Conservation (phyloP, 2,113 vertebrate species). For the Thamnophis sirtalis region DNA sequence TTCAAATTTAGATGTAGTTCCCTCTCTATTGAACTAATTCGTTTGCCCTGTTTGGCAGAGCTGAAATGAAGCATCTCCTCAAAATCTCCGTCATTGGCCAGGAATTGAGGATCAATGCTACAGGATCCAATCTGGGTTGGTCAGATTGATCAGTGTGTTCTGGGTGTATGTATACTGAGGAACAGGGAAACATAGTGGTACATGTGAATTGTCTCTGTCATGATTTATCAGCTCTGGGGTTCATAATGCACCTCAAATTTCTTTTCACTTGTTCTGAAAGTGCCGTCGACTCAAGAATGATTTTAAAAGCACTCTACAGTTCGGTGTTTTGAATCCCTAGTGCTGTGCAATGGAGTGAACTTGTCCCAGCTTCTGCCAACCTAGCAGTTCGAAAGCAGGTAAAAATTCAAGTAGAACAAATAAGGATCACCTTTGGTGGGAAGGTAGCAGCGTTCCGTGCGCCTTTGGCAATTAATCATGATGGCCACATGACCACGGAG, state of each 20-base stretch:
- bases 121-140: not conserved
- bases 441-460: too few species aligned
- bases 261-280: not conserved
- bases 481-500: too few species aligned
- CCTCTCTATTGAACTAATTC: not conserved
- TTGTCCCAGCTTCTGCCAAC: too few species aligned
- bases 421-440: too few species aligned
- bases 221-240: not conserved
- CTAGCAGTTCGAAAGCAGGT: too few species aligned
- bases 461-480: too few species aligned
- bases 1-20: not conserved
- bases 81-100: not conserved
- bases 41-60: not conserved
- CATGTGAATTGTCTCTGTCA: not conserved
- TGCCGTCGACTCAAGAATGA: not conserved
- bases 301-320: not conserved
- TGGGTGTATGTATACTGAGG: not conserved
- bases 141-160: not conserved
- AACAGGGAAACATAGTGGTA: not conserved
- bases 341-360: too few species aligned
- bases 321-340: too few species aligned
- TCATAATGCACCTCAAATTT: not conserved
- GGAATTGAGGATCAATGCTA: not conserved
- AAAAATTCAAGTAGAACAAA: too few species aligned
- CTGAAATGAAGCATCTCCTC: not conserved